Evolutionary conservation across 2,888 invertebrate species (phyloP).

Genomic region (Pachycephus smyrnensis): DNA sequence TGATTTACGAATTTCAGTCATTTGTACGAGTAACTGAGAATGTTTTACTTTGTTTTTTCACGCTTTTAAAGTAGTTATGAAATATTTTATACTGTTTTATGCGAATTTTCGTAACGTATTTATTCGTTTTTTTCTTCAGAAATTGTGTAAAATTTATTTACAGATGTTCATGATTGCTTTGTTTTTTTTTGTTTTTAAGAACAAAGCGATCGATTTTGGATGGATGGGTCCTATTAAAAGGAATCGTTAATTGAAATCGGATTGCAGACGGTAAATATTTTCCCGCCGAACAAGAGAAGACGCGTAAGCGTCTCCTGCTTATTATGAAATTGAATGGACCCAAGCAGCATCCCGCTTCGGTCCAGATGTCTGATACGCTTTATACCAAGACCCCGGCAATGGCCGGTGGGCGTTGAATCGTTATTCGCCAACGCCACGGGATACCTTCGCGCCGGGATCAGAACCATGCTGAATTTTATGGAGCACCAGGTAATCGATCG

Average conservation of each 20-base stretch:
- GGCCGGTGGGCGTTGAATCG: conserved; percentile 4
- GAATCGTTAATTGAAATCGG: conserved; percentile 51
- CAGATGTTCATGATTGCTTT: no score
- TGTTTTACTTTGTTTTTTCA: background rate
- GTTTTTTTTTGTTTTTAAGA: no score
- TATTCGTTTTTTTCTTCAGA: no score
- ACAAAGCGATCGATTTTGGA: background rate
- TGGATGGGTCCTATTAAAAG: conserved; percentile 21
- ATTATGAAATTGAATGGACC: conserved; percentile 32
- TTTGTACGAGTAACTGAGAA: background rate
- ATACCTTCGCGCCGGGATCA: conserved; percentile 2
- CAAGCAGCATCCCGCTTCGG: conserved; percentile 13
- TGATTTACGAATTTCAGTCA: background rate
- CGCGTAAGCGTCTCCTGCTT: background rate
- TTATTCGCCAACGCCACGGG: conserved; percentile 18
- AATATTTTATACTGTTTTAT: background rate
- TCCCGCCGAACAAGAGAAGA: conserved; percentile 2
- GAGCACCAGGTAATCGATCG: background rate
- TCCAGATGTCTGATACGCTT: conserved; percentile 28
- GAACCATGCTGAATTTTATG: background rate
- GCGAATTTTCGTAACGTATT: background rate
- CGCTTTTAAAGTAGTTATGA: background rate
- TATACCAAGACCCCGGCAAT: background rate
- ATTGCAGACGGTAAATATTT: conserved; percentile 11
- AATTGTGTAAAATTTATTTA: no score